Evolutionary conservation across 1,140 invertebrate genomes (phyloP), one percentile per base, ranked within the genome.

Genomic region (Lycorma delicatula): DNA sequence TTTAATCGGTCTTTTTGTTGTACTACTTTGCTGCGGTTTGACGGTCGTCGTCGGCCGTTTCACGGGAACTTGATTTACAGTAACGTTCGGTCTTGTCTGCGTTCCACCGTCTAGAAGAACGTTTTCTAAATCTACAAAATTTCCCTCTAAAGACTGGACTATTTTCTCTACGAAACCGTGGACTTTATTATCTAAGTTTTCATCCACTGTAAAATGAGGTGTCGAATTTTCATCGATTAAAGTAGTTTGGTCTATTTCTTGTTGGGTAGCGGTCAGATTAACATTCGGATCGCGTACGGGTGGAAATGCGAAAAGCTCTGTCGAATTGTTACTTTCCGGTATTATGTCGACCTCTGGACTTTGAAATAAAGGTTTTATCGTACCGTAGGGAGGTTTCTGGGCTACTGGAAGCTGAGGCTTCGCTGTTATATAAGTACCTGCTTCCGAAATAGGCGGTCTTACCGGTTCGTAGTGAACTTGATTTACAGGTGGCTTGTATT

Each of bases 91-190:
- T 26, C 28, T 58, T 49, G 23, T 57, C 38, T 41, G 66, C 46
- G 41, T 52, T 56, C 60, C 55, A 13, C 66, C 66, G 20, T 77
- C 80, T 62, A 83, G 78, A 3, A 90, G 82, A 38, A 90, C 81
- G 60, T 89, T 86, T 60, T 87, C 85, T 12, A 90, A 66, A 50
- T 85, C 84, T 60, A 87, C 80, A 66, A 91, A 90, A 22, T 88
- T 88, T 13, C 81, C 85, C 70, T 89, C 85, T 1, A 91, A 71
- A 18, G 86, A 88, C 59, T 87, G 80, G 7, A 90, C 86, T 16
- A 90, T 85, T 68, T 89, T 88, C 64, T 86, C 83, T 0, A 91
- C 87, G 66, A 91, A 85, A 0, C 81, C 75, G 63, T 88, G 86
- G 62, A 91, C 84, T 72, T 89, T 90, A 9, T 85, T 80, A 57